Evolutionary conservation across 2,797 vertebrate genomes (phyloP), one percentile per base, ranked within the genome.

Genomic region (Enteromius trimaculatus): DNA sequence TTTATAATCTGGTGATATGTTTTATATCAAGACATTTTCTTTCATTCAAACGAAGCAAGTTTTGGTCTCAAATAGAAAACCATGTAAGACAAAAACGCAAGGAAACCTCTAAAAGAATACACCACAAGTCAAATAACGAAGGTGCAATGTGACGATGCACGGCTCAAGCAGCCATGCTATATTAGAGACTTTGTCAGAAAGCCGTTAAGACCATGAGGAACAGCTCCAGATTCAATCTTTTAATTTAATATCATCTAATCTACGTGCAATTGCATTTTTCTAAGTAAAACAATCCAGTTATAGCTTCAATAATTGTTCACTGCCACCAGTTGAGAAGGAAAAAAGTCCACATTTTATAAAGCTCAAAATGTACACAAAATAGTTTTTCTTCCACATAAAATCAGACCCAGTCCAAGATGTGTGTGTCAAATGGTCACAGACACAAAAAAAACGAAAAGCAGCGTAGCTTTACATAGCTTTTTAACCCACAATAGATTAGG

Each of bases 391-490:
- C 2, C 34, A 60, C 51, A 83, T 62, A 79, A 83, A 77, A 64
- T 42, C 51, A 23, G 51, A 47, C 69, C 23, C 65, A 77, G 31
- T 77, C 26, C 14, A 83, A n/a, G 16, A 55, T 9, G 34, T 86
- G 65, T 77, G 85, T 83, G 78, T 92, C 91, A 93, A 92, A 92
- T 90, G 90, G 78, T 89, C 90, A 88, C 23, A 60, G 23, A 60
- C n/a, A 93, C 91, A 90, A 91, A 75, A 37, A 47, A 47, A 13
- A 13, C 13, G 47, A 49, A 37, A 68, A 53, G 1, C 17, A 58
- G 49, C 17, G 7, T 37, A 31, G 34, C 49, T 53, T 49, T 14
- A 37, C 44, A 44, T 47, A n/a, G 55, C 3, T 29, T n/a, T 34
- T 17, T 14, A 17, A 58, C 37, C 37, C 62, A 42, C 1, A 19